These are phyloP conservation scores for Patella caerulea DNA, from an alignment of 2,888 invertebrate species.

Conservation along the genomic window DNA sequence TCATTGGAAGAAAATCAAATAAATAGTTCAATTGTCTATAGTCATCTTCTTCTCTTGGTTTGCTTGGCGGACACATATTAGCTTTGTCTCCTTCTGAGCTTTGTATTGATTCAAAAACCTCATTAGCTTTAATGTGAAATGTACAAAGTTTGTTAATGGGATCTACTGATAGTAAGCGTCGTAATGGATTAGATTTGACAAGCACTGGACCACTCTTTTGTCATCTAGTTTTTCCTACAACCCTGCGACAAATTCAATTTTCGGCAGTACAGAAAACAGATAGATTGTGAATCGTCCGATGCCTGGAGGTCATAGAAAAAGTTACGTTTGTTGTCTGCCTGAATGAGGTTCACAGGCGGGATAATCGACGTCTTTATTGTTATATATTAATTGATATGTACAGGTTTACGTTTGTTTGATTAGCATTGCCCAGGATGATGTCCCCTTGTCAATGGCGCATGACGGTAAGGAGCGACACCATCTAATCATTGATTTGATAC, in stretches of 20 bases:
- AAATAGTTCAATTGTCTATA: neutral
- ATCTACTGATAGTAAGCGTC: neutral
- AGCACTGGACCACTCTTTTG: neutral
- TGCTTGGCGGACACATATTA: neutral
- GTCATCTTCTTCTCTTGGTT: neutral
- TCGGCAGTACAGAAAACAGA: neutral
- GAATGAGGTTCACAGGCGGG: neutral
- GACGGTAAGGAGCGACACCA: too few species aligned
- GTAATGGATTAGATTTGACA: neutral
- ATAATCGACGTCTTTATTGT: too few species aligned
- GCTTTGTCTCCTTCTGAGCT: neutral
- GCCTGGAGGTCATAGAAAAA: neutral
- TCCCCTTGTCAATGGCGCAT: too few species aligned
- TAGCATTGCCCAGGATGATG: too few species aligned
- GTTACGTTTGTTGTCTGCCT: neutral
- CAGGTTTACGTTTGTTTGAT: too few species aligned
- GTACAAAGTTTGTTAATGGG: slow-evolving; percentile 4
- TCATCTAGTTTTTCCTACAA: neutral
- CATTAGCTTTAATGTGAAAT: slow-evolving; percentile 7
- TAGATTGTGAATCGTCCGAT: neutral
- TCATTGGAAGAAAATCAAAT: neutral
- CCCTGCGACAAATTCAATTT: slow-evolving; percentile 1
- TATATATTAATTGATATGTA: too few species aligned
- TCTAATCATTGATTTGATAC: too few species aligned
- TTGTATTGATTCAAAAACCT: neutral